Percentiles rank a stretch among this genome's conserved stretches.
Evolutionary conservation across 2,888 invertebrate genomes (phyloP).

Genomic region (Eupithecia vulgata): DNA sequence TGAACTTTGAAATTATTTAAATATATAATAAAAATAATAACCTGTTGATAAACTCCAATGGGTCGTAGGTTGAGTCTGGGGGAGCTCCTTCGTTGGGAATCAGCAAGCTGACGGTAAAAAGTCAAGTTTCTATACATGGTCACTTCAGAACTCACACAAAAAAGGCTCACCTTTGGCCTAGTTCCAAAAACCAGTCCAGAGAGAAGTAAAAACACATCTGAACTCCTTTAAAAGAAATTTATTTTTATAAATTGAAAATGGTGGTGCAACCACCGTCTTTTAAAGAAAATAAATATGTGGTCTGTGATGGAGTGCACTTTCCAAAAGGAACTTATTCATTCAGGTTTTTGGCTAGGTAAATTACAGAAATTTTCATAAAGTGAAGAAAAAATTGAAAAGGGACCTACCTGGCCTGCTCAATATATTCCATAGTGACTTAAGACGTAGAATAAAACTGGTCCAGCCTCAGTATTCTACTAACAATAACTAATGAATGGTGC

Average conservation of each 20-base stretch:
- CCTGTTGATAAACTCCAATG: conserved; percentile 14
- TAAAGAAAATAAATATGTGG: too few relatives aligned
- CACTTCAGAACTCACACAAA: not conserved
- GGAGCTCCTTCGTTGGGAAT: conserved; percentile 21
- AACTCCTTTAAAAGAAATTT: not conserved
- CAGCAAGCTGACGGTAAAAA: conserved; percentile 25
- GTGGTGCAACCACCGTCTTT: too few relatives aligned
- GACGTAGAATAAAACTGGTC: not conserved
- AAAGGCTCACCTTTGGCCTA: too few relatives aligned
- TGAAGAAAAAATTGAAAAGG: not conserved
- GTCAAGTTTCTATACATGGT: not conserved
- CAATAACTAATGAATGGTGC: not conserved
- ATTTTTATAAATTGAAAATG: not conserved
- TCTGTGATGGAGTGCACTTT: not conserved
- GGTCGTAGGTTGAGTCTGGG: not conserved
- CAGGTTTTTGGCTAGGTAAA: not conserved
- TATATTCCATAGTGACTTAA: conserved; percentile 24
- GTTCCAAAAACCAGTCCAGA: too few relatives aligned
- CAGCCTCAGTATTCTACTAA: not conserved
- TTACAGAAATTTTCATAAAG: not conserved
- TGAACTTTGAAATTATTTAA: conserved; percentile 1
- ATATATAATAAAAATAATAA: not conserved
- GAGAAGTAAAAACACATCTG: not conserved
- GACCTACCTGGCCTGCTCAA: conserved; percentile 27
- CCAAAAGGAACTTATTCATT: not conserved